Evolutionary conservation across 2,113 vertebrate genomes (phyloP).

Genomic region (Carassius auratus): DNA sequence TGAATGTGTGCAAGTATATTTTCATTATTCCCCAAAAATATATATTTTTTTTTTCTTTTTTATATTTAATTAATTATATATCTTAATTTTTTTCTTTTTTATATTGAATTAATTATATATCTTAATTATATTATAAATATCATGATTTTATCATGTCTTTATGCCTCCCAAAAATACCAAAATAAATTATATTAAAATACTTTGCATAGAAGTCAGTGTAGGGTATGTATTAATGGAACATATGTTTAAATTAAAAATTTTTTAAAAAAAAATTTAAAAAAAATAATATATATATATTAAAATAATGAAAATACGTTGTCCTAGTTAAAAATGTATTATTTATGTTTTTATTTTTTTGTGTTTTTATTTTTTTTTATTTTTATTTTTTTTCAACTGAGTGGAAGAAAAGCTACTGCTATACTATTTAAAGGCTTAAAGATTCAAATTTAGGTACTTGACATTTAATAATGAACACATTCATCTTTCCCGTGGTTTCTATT

Average conservation of each 20-base stretch:
- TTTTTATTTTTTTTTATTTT: too few relatives aligned
- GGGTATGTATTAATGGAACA: background rate
- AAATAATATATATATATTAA: too few relatives aligned
- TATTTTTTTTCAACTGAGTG: background rate
- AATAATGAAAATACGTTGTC: too few relatives aligned
- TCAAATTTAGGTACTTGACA: conserved; percentile 6
- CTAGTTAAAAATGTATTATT: too few relatives aligned
- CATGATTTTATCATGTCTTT: background rate
- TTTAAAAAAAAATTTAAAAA: too few relatives aligned
- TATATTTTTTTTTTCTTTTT: too few relatives aligned
- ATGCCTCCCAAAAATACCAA: background rate
- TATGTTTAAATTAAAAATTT: too few relatives aligned
- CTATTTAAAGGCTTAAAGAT: background rate
- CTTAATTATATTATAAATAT: background rate
- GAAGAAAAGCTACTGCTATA: background rate
- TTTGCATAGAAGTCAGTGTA: background rate
- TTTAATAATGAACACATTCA: conserved; percentile 22
- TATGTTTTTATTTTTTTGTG: too few relatives aligned
- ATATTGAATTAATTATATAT: too few relatives aligned
- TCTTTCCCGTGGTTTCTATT: conserved; percentile 18
- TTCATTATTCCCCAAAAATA: background rate
- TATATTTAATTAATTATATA: too few relatives aligned
- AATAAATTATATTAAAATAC: background rate
- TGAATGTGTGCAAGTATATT: background rate
- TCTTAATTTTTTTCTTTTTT: too few relatives aligned